Evolutionary conservation across 2,888 invertebrate species (phyloP), one percentile per base, ranked within the genome.

Genomic region (Acleris laterana): DNA sequence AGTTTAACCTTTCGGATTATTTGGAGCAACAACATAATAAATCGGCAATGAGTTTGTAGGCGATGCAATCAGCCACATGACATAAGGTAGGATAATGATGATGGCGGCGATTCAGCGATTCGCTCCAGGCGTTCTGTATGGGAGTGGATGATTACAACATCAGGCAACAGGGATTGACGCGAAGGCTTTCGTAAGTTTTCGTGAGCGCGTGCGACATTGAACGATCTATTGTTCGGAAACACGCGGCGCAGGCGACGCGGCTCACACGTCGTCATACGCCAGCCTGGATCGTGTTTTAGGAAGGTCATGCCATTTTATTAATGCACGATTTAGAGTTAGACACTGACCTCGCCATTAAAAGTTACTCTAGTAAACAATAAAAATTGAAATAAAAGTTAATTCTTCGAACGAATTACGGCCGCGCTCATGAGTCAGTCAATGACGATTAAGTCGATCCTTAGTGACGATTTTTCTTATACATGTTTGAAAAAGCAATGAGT

Each of bases 131-230:
- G 44, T 57, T 62, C 61, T 62, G 52, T 56, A 61, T 56, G 38
- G 46, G 32, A 50, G 56, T 28, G 28, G 58, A 22, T 42, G 53
- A 46, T 62, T 65, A 58, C 67, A 62, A 63, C 58, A 67, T 51
- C 50, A 22, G 22, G 42, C 48, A 46, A 60, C 51, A 42, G 58
- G 53, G 61, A 74, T 73, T 72, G 72, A 74, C 69, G 72, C 75
- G 76, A 77, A 75, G 78, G 79, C 84, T 91, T 89, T 90, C 88
- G 88, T 84, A 89, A 90, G 83, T 84, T 83, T 82, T 89, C 90
- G 90, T 90, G 88, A 85, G 84, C 75, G 76, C 74, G 76, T 74
- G 75, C 79, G 87, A 87, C 88, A 88, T 88, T 88, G 86, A 89
- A 77, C 77, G 79, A 79, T 83, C 85, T 86, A 89, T 89, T 90